Evolutionary conservation across 1,140 invertebrate species (phyloP).

Genomic region (Camponotus vicinus): DNA sequence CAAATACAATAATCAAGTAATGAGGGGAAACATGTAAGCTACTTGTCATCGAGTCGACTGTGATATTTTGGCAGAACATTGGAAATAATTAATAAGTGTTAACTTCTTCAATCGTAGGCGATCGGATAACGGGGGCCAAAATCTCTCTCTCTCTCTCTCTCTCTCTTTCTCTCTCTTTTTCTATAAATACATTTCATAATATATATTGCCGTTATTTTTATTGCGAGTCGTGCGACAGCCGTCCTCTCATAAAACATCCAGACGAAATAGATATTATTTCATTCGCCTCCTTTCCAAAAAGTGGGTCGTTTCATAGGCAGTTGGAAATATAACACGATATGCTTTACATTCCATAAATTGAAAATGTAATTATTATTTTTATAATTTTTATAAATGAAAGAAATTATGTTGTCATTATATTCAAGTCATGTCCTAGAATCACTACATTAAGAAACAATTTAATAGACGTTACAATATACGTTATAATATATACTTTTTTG

Average conservation of each 20-base stretch:
- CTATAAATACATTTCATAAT: conserved; percentile 78
- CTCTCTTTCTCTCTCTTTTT: conserved; percentile 63
- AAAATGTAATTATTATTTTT: neutral
- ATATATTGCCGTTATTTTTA: conserved; percentile 80
- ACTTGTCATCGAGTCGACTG: conserved; percentile 29
- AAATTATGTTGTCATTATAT: neutral
- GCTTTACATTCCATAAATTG: conserved; percentile 33
- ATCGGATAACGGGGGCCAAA: conserved; percentile 66
- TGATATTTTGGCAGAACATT: conserved; percentile 67
- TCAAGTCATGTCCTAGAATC: neutral
- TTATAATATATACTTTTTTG: neutral
- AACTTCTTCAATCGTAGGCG: conserved; percentile 71
- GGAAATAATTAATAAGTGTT: conserved; percentile 80
- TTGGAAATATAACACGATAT: conserved; percentile 13
- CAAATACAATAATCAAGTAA: conserved; percentile 16
- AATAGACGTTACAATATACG: neutral
- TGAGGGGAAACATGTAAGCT: neutral
- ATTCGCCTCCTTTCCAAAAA: conserved; percentile 33
- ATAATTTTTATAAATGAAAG: neutral
- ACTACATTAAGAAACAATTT: neutral
- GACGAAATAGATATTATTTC: conserved; percentile 46
- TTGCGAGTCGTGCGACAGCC: conserved; percentile 49
- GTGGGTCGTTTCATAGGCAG: conserved; percentile 3
- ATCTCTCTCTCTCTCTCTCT: conserved; percentile 60
- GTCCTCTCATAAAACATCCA: conserved; percentile 51